Evolutionary conservation across 1,140 invertebrate genomes (phyloP), one percentile per base, ranked within the genome.

Genomic region (Microplitis mediator): DNA sequence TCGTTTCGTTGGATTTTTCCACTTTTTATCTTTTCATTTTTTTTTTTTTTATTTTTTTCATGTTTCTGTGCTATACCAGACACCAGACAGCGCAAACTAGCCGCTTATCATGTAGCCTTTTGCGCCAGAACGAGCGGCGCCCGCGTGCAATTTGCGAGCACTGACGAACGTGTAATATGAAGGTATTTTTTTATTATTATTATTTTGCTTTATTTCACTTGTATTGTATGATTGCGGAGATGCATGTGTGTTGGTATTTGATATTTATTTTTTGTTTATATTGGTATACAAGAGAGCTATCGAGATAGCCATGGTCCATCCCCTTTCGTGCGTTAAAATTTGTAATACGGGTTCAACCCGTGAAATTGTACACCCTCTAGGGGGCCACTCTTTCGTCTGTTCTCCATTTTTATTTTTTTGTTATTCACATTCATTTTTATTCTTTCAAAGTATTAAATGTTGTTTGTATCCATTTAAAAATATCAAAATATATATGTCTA

Each of bases 151-250:
- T 70, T 74, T 71, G 60, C 60, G 8, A 34, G 45, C 58, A 74
- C 74, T 75, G 74, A 75, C 70, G 66, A 69, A 75, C 70, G 65
- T 63, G 68, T 74, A 71, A 74, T 74, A 62, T 69, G 69, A 74
- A 51, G 34, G 45, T 75, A 58, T 70, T 64, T 67, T 69, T 23
- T 36, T 51, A 39, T 70, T 14, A 32, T 70, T 34, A 14, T 70
- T 36, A 23, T 14, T 70, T 45, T 45, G 39, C 39, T 66, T 45
- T 65, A 32, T 50, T 51, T 34, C 60, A 23, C 58, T 36, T 14
- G 34, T 39, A 11, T 36, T 14, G 54, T 39, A 32, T 36, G 60
- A 68, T 4, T 72, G 54, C 50, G n/a, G 8, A 36, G 31, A 69
- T 61, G 45, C 52, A 58, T 35, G 23, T 58, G 52, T 31, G 39